Percentiles rank a stretch among this genome's conserved stretches.
These are phyloP conservation scores for Hassar affinis DNA, from an alignment of 2,113 vertebrate species.

Conservation along the genomic window DNA sequence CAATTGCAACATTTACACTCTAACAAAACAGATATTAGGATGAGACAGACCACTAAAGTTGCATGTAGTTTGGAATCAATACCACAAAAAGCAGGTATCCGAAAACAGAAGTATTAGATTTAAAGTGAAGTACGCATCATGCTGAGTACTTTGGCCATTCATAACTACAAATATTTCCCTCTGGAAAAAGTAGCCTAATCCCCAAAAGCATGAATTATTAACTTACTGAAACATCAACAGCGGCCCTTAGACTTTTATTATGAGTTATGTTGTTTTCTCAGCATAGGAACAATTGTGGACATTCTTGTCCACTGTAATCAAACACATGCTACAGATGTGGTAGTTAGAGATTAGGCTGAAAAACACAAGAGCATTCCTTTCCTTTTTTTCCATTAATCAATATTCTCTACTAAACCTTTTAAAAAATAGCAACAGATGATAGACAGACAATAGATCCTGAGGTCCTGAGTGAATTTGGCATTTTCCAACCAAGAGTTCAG, in stretches of 20 bases:
- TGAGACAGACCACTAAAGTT: not conserved
- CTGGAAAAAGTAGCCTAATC: not conserved
- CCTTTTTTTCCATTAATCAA: not conserved
- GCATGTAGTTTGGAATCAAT: not conserved
- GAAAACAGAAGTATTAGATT: not conserved
- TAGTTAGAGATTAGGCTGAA: not conserved
- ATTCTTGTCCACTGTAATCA: not conserved
- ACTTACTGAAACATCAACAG: not conserved
- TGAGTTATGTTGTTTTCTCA: not conserved
- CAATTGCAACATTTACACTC: not conserved
- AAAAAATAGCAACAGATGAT: not conserved
- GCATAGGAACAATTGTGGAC: not conserved
- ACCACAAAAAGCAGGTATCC: not conserved
- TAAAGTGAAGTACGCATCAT: not conserved
- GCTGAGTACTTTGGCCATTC: not conserved
- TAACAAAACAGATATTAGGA: not conserved
- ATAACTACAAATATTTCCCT: not conserved
- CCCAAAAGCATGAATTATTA: too few species aligned
- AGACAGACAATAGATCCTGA: not conserved
- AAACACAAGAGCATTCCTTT: not conserved
- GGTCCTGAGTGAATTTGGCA: slow-evolving; percentile 13
- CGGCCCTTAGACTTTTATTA: not conserved
- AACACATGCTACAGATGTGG: not conserved
- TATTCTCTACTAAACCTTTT: slow-evolving; percentile 5
- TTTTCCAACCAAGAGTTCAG: slow-evolving; percentile 4